A percentile compares a stretch with the other conserved stretches of the same genome.
These are phyloP conservation scores for Neria commutata DNA, from an alignment of 2,888 invertebrate species.

Conservation along the genomic window DNA sequence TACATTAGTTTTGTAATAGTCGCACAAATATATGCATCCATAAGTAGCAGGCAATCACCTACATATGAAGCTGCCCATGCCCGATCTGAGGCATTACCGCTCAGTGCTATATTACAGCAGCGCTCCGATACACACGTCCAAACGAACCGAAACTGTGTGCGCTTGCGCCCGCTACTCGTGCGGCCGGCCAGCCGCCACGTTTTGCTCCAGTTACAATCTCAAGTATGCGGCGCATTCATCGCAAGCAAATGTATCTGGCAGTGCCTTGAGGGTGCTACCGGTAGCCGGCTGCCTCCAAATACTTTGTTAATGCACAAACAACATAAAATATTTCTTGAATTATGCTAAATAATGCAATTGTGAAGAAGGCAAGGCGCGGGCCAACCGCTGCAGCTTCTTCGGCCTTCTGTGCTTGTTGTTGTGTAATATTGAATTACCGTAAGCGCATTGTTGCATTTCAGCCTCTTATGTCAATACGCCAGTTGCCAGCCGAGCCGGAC, in stretches of 20 bases:
- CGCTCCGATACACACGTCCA: too few relatives aligned
- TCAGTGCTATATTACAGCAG: too few relatives aligned
- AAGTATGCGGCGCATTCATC: not conserved
- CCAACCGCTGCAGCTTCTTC: not conserved
- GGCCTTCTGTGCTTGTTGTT: not conserved
- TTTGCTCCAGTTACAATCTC: not conserved
- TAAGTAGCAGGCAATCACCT: too few relatives aligned
- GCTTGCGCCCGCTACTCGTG: too few relatives aligned
- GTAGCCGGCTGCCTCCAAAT: not conserved
- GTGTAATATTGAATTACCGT: conserved; percentile 3
- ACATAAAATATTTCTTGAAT: not conserved
- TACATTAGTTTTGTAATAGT: too few relatives aligned
- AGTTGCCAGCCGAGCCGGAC: too few relatives aligned
- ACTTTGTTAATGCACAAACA: not conserved
- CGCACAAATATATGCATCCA: too few relatives aligned
- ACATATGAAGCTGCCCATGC: too few relatives aligned
- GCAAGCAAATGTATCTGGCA: not conserved
- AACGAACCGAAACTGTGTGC: too few relatives aligned
- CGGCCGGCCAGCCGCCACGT: not conserved
- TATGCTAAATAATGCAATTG: conserved; percentile 7
- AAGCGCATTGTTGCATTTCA: not conserved
- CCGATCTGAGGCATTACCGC: too few relatives aligned
- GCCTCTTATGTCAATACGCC: too few relatives aligned
- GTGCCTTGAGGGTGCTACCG: not conserved
- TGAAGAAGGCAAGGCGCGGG: not conserved